Evolutionary conservation across 2,797 vertebrate genomes (phyloP), one percentile per base, ranked within the genome.

Genomic region (Podargus strigoides): DNA sequence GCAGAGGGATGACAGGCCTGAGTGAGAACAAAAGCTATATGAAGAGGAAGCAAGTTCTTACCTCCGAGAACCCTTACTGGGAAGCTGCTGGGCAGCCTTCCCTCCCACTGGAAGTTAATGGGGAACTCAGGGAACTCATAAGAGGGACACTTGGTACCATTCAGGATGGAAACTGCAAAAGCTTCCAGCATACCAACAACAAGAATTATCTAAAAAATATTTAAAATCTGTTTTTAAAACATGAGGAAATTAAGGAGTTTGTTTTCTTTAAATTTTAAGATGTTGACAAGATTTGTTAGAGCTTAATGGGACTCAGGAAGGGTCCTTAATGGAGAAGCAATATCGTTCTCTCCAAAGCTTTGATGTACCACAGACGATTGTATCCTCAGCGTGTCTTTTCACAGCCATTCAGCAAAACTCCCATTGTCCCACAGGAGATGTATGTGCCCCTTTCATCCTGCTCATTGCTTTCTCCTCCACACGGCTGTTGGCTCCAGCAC

Each of bases 361-460:
- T 97, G 96, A 95, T 85, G 95, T 97, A 97, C 93, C 94, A 95
- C 50, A 41, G 87, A 78, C 90, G 82, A 96, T 97, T 97, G 85
- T 96, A 89, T 69, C 80, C 70, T 93, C 81, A 88, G 96, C 63
- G 87, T 97, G 96, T 96, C 94, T 94, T 97, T 97, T 98, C 95
- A 97, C 92, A 91, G 78, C 62, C 75, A 86, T 92, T 94, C 96
- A 96, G 97, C 91, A 96, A 95, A 86, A 94, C 91, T 87, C 60
- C 44, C 75, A 87, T 97, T 98, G 97, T 96, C 96, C 97, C 9
- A 5, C 12, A 6, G 52, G 87, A 97, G 96, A 97, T 97, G 91
- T 96, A 97, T 98, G 97, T 97, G 90, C 53, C 88, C 87, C 90
- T 97, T 98, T 98, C 96, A 97, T 94, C 72, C 88, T 39, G 22